phyloP scores from a whole-genome alignment of 2,113 vertebrate genomes.

The Brachyhypopomus occidentalis region DNA sequence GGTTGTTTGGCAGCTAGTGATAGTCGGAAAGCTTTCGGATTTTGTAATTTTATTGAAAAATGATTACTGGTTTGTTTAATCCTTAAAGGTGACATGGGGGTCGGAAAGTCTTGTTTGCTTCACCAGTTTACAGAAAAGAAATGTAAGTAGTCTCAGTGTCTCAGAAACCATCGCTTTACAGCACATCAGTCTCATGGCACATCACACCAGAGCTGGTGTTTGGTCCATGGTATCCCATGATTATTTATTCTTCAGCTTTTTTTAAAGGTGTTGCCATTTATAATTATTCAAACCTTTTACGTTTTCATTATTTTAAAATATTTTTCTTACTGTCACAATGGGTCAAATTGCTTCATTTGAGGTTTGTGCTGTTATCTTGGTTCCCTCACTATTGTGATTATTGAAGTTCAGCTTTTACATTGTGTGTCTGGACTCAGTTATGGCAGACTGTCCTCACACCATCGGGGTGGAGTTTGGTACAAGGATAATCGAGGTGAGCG shows the following conservation, averaged over 20 bases:
- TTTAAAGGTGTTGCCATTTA: no score
- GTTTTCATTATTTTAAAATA: no score
- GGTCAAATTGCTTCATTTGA: no score
- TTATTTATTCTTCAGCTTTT: no score
- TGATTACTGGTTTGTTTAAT: conserved; percentile 38
- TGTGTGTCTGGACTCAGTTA: conserved; percentile 77
- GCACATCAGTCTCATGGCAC: not conserved
- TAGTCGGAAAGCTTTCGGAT: not conserved
- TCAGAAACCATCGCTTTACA: not conserved
- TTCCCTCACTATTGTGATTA: no score
- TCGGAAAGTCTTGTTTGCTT: conserved; percentile 97
- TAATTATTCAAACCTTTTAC: no score
- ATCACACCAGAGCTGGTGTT: not conserved
- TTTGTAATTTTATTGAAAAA: not conserved
- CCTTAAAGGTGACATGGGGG: conserved; percentile 92
- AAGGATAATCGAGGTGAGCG: conserved; percentile 98
- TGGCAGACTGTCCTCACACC: conserved; percentile 98
- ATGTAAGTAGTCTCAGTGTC: conserved; percentile 80
- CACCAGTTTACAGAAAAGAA: conserved; percentile 99
- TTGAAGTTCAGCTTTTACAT: no score
- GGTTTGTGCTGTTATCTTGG: no score
- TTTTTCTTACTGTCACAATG: not conserved
- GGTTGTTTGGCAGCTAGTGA: not conserved
- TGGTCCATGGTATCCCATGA: not conserved
- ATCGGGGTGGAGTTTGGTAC: conserved; percentile 99